phyloP scores from a whole-genome alignment of 2,113 vertebrate species.

The Platichthys flesus region DNA sequence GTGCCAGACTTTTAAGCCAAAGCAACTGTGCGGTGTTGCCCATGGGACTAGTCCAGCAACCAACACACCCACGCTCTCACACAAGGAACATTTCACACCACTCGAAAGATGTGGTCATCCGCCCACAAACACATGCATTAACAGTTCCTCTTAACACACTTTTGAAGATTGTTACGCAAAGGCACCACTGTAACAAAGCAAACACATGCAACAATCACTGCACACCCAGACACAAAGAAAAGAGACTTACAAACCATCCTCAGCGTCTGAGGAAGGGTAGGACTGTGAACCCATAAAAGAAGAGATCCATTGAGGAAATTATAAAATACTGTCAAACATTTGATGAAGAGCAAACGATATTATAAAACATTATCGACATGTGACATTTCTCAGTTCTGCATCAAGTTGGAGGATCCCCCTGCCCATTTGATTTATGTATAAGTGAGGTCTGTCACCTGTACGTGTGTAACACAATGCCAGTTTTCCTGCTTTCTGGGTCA shows the following conservation, averaged over 20 bases:
- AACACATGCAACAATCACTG: conserved; percentile 73
- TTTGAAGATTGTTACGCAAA: conserved; percentile 31
- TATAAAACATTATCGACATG: conserved; percentile 1
- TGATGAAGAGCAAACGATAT: not conserved
- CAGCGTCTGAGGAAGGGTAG: conserved; percentile 49
- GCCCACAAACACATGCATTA: conserved; percentile 67
- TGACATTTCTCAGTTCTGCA: conserved; percentile 9
- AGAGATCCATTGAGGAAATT: conserved; percentile 52
- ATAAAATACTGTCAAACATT: conserved; percentile 30
- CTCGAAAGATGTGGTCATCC: conserved; percentile 26
- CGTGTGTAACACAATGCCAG: conserved; percentile 74
- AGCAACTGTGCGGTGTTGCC: conserved; percentile 68
- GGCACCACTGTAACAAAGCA: conserved; percentile 68
- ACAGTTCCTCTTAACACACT: conserved; percentile 28
- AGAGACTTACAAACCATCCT: conserved; percentile 77
- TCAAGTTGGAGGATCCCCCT: not conserved
- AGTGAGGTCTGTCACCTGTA: conserved; percentile 50
- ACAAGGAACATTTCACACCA: conserved; percentile 41
- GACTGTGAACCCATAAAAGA: conserved; percentile 55
- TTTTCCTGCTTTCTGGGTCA: conserved; percentile 83
- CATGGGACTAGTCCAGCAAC: conserved; percentile 35
- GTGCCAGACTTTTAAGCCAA: conserved; percentile 57
- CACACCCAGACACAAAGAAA: conserved; percentile 65
- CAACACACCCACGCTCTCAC: conserved; percentile 21
- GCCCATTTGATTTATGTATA: conserved; percentile 59